These are phyloP conservation scores for Serilophus lunatus DNA, from an alignment of 2,113 vertebrate species.

Conservation along the genomic window DNA sequence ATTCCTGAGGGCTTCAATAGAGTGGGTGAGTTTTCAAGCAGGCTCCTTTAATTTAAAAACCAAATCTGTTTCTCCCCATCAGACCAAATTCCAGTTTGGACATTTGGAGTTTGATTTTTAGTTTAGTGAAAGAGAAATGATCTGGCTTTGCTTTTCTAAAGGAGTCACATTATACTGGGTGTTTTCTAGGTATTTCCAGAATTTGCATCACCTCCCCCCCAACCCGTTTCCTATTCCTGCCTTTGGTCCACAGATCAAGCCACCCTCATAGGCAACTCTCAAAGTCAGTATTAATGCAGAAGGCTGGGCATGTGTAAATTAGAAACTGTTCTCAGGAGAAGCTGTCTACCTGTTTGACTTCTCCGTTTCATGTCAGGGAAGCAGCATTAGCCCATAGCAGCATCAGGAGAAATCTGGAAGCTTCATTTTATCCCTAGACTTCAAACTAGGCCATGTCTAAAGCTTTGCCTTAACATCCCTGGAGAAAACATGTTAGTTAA, in stretches of 20 bases:
- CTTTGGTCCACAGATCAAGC: background rate
- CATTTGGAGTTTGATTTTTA: background rate
- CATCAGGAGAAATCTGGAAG: constrained; percentile 43
- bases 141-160: background rate
- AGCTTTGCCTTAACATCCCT: constrained; percentile 21
- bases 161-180: fast-evolving
- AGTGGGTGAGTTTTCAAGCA: background rate
- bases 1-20: background rate
- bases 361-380: background rate
- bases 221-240: no score
- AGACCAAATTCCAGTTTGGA: background rate
- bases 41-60: background rate
- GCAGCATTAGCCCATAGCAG: constrained; percentile 32
- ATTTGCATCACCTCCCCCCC: background rate
- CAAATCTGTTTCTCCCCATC: background rate
- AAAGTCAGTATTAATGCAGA: background rate
- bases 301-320: background rate
- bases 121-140: background rate
- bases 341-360: background rate
- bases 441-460: constrained; percentile 46
- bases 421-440: constrained; percentile 22
- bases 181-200: background rate
- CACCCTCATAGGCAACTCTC: background rate
- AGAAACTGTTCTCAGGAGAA: background rate
- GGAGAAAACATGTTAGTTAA: background rate